Conservation (phyloP, 2,797 vertebrate species). For the Mormyrops attenuatus region DNA sequence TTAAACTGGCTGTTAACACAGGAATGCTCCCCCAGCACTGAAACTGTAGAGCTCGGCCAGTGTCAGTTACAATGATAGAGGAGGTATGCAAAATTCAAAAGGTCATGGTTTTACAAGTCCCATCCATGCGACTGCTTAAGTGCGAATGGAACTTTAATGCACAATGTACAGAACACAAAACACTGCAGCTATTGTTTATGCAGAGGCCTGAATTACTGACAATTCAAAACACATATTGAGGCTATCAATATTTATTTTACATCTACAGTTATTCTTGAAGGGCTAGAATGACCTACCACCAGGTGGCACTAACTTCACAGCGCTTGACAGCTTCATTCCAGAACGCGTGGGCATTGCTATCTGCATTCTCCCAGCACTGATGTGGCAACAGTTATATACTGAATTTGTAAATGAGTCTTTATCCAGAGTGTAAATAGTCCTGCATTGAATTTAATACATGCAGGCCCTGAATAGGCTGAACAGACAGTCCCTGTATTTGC, state of each 20-base stretch:
- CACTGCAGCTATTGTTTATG: neutral
- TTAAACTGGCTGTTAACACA: neutral
- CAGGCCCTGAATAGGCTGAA: neutral
- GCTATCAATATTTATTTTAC: neutral
- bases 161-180: neutral
- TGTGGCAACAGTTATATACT: neutral
- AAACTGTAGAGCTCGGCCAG: neutral
- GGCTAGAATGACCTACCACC: neutral
- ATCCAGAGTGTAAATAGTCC: constrained; percentile 12
- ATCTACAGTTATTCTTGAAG: neutral
- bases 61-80: neutral
- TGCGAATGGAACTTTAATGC: neutral
- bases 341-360: neutral
- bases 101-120: neutral
- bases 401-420: constrained; percentile 9
- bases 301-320: constrained; percentile 2
- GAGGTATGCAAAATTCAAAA: constrained; percentile 10
- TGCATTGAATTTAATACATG: neutral
- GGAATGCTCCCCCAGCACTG: neutral
- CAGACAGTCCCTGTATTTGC: neutral
- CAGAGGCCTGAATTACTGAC: neutral
- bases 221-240: neutral
- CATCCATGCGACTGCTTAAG: neutral
- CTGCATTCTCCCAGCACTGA: neutral
- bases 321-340: neutral